Evolutionary conservation across 2,797 vertebrate genomes (phyloP).

Genomic region (Hippocampus kuda): DNA sequence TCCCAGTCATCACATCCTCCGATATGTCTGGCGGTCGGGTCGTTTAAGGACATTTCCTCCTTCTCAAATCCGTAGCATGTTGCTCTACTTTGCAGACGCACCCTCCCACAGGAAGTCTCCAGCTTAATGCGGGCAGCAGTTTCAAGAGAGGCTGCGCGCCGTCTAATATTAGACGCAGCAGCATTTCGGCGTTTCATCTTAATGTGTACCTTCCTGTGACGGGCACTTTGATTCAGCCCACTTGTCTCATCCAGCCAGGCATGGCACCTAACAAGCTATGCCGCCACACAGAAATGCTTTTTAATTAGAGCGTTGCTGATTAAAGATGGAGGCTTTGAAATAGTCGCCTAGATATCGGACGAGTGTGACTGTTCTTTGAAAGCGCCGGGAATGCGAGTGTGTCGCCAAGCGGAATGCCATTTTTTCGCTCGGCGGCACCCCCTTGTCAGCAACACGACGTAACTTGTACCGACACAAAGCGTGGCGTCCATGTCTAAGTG

Average conservation of each 20-base stretch:
- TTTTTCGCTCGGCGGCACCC: constrained; percentile 15
- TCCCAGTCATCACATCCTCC: not conserved
- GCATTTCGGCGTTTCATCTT: constrained; percentile 21
- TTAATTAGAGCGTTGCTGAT: constrained; percentile 34
- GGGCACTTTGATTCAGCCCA: constrained; percentile 5
- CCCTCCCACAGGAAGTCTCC: constrained; percentile 19
- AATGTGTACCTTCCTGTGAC: constrained; percentile 17
- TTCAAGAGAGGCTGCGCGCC: constrained; percentile 26
- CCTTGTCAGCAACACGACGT: constrained; percentile 13
- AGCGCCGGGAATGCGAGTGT: not conserved
- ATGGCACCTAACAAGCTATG: not conserved
- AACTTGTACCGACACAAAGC: constrained; percentile 25
- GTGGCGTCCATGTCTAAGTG: constrained; percentile 8
- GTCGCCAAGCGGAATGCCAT: constrained; percentile 12
- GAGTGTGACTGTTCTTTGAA: not conserved
- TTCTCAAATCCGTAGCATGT: not conserved
- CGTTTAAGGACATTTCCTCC: not conserved
- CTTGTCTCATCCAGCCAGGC: not conserved
- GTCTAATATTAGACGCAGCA: constrained; percentile 37
- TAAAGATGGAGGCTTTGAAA: constrained; percentile 12
- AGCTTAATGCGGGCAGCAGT: not conserved
- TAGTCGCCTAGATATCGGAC: not conserved
- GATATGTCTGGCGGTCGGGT: not conserved
- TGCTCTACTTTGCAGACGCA: constrained; percentile 18
- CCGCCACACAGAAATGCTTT: constrained; percentile 2